A percentile compares a stretch with the other conserved stretches of the same genome.
These are phyloP conservation scores for Nothoprocta perdicaria DNA, from an alignment of 2,113 vertebrate genomes.

Conservation along the genomic window DNA sequence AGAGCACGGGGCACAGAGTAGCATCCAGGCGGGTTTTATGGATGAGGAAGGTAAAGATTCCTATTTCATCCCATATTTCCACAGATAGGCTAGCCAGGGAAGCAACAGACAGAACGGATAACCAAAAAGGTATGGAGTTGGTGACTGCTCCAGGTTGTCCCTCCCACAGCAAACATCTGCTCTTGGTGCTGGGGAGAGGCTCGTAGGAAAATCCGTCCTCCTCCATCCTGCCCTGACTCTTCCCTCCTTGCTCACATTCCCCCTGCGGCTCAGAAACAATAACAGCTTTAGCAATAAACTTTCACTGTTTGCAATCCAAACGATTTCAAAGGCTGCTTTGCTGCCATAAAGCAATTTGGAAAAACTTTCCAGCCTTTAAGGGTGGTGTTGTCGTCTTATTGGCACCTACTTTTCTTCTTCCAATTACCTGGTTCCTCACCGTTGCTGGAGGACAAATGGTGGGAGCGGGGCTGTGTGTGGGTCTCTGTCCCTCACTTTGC, in stretches of 20 bases:
- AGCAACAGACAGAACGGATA: background rate
- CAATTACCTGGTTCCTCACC: background rate
- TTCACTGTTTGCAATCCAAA: constrained; percentile 36
- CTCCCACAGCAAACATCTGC: background rate
- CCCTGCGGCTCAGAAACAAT: constrained; percentile 9
- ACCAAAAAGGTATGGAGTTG: background rate
- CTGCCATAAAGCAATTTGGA: constrained; percentile 30
- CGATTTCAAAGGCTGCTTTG: background rate
- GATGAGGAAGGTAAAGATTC: background rate
- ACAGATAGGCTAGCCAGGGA: background rate
- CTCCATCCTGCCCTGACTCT: background rate
- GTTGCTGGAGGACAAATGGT: background rate
- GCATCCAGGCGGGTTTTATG: too few relatives aligned
- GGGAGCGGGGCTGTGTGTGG: background rate
- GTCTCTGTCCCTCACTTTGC: background rate
- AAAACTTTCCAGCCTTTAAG: background rate
- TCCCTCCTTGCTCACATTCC: background rate
- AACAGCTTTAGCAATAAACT: constrained; percentile 13
- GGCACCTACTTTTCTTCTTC: background rate
- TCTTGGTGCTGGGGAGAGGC: background rate
- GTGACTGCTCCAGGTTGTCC: background rate
- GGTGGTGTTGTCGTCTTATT: background rate
- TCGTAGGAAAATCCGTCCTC: background rate
- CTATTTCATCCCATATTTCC: background rate
- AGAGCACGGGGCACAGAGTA: too few relatives aligned